These are phyloP conservation scores for Pemphigus obesinymphae DNA, from an alignment of 1,140 invertebrate genomes.

Conservation along the genomic window DNA sequence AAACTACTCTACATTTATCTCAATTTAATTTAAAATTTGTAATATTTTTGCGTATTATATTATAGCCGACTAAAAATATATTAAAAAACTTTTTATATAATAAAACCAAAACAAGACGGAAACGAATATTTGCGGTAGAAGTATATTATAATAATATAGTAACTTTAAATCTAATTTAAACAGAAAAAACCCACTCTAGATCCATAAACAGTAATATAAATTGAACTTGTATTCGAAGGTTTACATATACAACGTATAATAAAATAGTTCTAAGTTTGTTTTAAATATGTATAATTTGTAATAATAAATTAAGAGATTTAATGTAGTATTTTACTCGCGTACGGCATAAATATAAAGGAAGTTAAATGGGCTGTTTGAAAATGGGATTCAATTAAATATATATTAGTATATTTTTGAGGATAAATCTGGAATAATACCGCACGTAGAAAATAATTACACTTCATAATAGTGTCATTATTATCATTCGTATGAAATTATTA, in stretches of 20 bases:
- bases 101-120: constrained; percentile 14
- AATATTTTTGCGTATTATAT: background rate
- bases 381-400: no score
- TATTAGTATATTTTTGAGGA: no score
- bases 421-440: no score
- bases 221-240: background rate
- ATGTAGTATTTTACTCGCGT: background rate
- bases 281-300: background rate
- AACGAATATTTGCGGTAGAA: constrained; percentile 6
- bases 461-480: no score
- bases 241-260: background rate
- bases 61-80: background rate
- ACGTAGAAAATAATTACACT: no score
- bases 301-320: background rate
- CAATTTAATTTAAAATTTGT: constrained; percentile 2
- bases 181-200: constrained; percentile 1
- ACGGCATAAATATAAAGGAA: no score
- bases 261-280: background rate
- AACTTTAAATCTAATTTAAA: constrained; percentile 35
- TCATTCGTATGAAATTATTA: no score
- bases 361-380: no score
- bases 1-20: background rate
- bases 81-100: constrained; percentile 33
- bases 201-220: constrained; percentile 22
- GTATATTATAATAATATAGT: no score